phyloP scores from a whole-genome alignment of 2,797 vertebrate genomes.

The Coilia nasus region DNA sequence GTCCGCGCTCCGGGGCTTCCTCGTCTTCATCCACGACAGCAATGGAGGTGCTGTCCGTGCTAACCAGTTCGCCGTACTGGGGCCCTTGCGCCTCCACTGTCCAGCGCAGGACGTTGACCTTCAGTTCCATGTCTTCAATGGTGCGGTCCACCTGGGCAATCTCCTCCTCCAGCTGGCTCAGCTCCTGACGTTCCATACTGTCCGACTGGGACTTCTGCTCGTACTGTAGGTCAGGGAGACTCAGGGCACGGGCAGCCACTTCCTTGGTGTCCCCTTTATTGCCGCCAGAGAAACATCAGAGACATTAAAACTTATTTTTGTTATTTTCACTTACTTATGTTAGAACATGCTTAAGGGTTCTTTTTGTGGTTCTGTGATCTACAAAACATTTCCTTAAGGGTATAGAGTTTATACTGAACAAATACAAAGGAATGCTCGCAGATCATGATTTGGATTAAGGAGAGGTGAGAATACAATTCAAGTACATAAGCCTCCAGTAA shows the following conservation, averaged over 20 bases:
- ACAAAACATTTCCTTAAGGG: neutral
- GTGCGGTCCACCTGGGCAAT: slow-evolving; percentile 64
- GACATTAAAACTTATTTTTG: neutral
- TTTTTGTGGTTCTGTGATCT: neutral
- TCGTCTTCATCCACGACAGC: slow-evolving; percentile 67
- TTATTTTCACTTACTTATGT: neutral
- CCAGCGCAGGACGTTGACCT: slow-evolving; percentile 74
- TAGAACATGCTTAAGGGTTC: neutral
- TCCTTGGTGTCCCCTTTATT: slow-evolving; percentile 67
- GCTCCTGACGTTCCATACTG: slow-evolving; percentile 68
- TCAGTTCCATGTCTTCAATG: slow-evolving; percentile 76
- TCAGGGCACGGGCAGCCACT: slow-evolving; percentile 71
- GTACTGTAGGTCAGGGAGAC: slow-evolving; percentile 66
- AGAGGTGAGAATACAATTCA: neutral
- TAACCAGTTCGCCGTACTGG: slow-evolving; percentile 66
- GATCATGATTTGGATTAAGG: too few species aligned
- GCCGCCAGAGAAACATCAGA: neutral
- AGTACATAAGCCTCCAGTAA: neutral
- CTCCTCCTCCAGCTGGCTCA: slow-evolving; percentile 69
- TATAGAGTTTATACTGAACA: neutral
- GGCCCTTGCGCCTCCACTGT: slow-evolving; percentile 67
- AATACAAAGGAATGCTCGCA: neutral
- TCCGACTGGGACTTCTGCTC: slow-evolving; percentile 42
- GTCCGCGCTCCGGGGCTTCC: slow-evolving; percentile 48
- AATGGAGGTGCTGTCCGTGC: slow-evolving; percentile 69